Conservation (phyloP, 2,888 invertebrate genomes). For the Drosophila pseudotalamancana region DNA sequence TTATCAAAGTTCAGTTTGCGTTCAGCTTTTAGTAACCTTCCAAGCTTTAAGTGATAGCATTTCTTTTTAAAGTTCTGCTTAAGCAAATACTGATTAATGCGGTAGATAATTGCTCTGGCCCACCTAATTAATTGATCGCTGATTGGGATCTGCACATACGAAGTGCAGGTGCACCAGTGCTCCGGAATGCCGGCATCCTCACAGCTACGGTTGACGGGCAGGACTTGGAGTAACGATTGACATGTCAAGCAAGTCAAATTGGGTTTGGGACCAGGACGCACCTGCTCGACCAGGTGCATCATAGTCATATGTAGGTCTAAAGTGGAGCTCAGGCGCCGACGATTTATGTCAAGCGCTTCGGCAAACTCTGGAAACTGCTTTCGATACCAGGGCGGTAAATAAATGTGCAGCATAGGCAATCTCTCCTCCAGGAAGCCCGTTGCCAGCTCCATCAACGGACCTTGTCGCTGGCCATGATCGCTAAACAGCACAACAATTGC, state of each 20-base stretch:
- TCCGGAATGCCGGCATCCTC: constrained; percentile 87
- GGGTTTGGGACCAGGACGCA: constrained; percentile 50
- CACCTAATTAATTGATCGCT: background rate
- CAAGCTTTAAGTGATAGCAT: constrained; percentile 19
- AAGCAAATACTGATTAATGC: constrained; percentile 27
- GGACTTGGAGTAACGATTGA: constrained; percentile 86
- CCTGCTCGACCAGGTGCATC: constrained; percentile 85
- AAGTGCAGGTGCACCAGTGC: constrained; percentile 90
- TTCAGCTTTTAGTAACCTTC: constrained; percentile 2
- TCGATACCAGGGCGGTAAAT: constrained; percentile 87
- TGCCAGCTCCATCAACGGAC: constrained; percentile 85
- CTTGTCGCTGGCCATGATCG: constrained; percentile 90
- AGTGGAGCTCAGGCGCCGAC: constrained; percentile 87
- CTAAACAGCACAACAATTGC: constrained; percentile 89
- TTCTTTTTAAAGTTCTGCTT: background rate
- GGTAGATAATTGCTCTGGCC: constrained; percentile 17
- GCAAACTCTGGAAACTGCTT: constrained; percentile 85
- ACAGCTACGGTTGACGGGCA: constrained; percentile 87
- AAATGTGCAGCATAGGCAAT: constrained; percentile 89
- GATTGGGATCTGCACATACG: constrained; percentile 57
- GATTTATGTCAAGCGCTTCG: constrained; percentile 86
- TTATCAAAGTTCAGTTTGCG: constrained; percentile 9
- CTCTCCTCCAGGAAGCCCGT: constrained; percentile 90
- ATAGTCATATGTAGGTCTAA: constrained; percentile 89
- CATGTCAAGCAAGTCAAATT: constrained; percentile 86